Conservation (phyloP, 2,888 invertebrate genomes). For the Polia nebulosa region DNA sequence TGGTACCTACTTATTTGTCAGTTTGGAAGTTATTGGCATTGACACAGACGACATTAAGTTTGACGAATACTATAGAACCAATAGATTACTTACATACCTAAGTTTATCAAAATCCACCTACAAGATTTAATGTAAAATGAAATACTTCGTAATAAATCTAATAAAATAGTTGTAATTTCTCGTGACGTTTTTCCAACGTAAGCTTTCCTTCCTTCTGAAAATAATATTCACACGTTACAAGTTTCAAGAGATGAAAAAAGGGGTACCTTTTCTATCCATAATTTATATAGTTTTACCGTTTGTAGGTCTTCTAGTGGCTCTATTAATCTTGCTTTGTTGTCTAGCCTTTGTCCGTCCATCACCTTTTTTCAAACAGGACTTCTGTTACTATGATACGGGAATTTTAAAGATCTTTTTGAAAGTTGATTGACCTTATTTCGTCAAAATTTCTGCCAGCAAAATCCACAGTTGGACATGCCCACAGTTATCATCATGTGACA, state of each 20-base stretch:
- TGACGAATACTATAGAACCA: too few species aligned
- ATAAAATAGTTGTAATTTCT: slow-evolving; percentile 45
- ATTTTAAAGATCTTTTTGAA: slow-evolving; percentile 10
- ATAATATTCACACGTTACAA: slow-evolving; percentile 39
- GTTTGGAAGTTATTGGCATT: too few species aligned
- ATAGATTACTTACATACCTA: background rate
- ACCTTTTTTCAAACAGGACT: slow-evolving; percentile 29
- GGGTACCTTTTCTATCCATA: slow-evolving; percentile 50
- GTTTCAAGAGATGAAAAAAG: slow-evolving; percentile 48
- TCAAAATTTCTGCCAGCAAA: background rate
- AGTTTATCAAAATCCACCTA: background rate
- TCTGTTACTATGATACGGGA: slow-evolving; percentile 8
- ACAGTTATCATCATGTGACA: too few species aligned
- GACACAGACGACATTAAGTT: too few species aligned
- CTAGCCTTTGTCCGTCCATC: slow-evolving; percentile 56
- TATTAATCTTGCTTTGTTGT: slow-evolving; percentile 71
- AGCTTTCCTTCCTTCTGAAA: slow-evolving; percentile 20
- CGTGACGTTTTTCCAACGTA: slow-evolving; percentile 17
- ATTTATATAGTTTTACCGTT: slow-evolving; percentile 60
- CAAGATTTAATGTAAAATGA: slow-evolving; percentile 9
- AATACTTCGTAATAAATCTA: slow-evolving; percentile 21
- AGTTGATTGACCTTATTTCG: background rate
- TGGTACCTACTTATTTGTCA: too few species aligned
- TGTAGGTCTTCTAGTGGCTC: slow-evolving; percentile 63
- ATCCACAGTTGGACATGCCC: background rate